phyloP scores from a whole-genome alignment of 2,888 invertebrate species.

The Eupithecia subfuscata region DNA sequence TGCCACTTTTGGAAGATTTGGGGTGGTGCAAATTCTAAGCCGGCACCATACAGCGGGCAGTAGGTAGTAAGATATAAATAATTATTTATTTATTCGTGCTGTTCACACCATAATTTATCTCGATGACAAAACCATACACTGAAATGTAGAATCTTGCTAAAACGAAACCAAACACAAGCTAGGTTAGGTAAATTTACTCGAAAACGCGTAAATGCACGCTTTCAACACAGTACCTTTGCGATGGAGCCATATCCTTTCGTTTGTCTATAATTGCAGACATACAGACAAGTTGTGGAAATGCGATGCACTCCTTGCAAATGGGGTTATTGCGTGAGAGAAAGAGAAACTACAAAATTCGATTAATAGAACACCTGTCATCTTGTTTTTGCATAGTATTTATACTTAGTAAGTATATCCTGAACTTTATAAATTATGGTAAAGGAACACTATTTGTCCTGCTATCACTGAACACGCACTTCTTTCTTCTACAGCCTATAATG shows the following conservation, averaged over 20 bases:
- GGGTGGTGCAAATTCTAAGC: too few relatives aligned
- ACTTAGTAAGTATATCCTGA: too few relatives aligned
- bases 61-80: too few relatives aligned
- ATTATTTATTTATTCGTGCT: not conserved
- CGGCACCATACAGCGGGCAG: too few relatives aligned
- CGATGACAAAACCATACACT: not conserved
- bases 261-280: conserved; percentile 28
- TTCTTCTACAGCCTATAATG: too few relatives aligned
- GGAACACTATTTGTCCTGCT: too few relatives aligned
- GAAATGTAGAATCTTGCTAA: conserved; percentile 19
- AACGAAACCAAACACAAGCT: conserved; percentile 22
- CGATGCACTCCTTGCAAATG: conserved; percentile 5
- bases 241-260: conserved; percentile 32
- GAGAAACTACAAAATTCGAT: not conserved
- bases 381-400: not conserved
- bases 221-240: conserved; percentile 29
- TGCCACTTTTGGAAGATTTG: too few relatives aligned
- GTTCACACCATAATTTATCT: not conserved
- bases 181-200: conserved; percentile 28
- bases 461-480: too few relatives aligned
- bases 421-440: too few relatives aligned
- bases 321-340: not conserved
- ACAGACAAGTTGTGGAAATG: conserved; percentile 25
- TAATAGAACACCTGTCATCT: not conserved
- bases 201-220: conserved; percentile 10